Base-by-base conservation (phyloP, 2,888 invertebrate species). In the Unio delphinus region DNA sequence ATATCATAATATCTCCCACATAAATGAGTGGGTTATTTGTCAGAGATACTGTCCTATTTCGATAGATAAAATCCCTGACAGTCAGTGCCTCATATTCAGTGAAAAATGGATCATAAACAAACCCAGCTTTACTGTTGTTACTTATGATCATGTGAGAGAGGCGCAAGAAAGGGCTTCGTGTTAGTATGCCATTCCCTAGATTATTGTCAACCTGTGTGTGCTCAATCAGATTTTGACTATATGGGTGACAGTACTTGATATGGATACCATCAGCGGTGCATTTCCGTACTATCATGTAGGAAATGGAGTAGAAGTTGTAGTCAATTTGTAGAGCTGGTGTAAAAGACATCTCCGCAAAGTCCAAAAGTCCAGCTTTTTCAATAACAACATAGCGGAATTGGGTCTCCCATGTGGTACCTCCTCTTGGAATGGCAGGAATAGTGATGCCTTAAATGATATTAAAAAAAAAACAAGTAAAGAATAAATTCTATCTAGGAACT, bases 261-360 rank as follows among this genome's bases (percentile, higher is more conserved):
- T 97, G 98, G 54, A 99, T 91, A 0, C 99, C 99, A 87, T 98
- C 97, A 83, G 96, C 95, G 67, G 95, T 93, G 88, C 98, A 98
- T 86, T 97, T 94, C 0, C 93, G 92, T 26, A 99, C 92, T 81
- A 93, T 93, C 4, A 92, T 67, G 23, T 80, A 78, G 0, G 83
- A 83, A 26, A 88, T 85, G 8, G 90, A 89, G 83, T 92, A 92
- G 75, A 91, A 91, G 81, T 92, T 92, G 89, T 92, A 92, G 83
- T 93, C 93, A 68, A 93, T 94, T 91, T 89, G 88, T 3, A 91
- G 83, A 0, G 90, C 91, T 1, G 91, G 88, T 4, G 87, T 84
- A 78, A 90, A 91, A 17, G 80, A 73, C 90, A 95, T 95, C 0
- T 95, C 96, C 0, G 95, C 94, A 87, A 96, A 98, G 91, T 99